Conservation (phyloP, 92 coral and sea anemone species). For the Porites rus region DNA sequence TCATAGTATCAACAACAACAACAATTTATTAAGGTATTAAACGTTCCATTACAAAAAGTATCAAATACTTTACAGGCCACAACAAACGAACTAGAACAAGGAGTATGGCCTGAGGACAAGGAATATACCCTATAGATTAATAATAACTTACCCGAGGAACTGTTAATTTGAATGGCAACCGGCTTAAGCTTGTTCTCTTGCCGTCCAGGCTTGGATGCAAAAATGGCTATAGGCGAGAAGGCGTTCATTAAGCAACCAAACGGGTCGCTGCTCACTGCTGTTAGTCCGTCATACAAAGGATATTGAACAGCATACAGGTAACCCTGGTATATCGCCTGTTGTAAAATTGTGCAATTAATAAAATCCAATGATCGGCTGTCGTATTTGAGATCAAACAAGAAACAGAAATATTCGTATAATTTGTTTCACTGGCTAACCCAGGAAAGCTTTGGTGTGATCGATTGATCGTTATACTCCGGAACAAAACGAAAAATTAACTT, state of each 20-base stretch:
- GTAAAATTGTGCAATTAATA: not conserved
- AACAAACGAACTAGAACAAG: not conserved
- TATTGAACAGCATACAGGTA: slow-evolving; percentile 74
- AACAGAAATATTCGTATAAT: too few relatives aligned
- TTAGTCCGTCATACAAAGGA: slow-evolving; percentile 70
- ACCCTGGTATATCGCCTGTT: slow-evolving; percentile 77
- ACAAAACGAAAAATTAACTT: too few relatives aligned
- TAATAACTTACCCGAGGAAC: slow-evolving; percentile 58
- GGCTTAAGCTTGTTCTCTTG: slow-evolving; percentile 69
- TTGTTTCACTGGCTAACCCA: not conserved
- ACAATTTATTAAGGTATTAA: too few relatives aligned
- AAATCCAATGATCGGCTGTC: not conserved
- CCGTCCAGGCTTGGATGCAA: slow-evolving; percentile 80
- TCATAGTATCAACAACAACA: too few relatives aligned
- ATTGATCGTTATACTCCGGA: too few relatives aligned
- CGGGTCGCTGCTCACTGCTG: slow-evolving; percentile 3
- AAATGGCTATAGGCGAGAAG: slow-evolving; percentile 78
- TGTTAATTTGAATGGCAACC: slow-evolving; percentile 88
- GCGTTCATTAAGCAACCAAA: slow-evolving; percentile 69
- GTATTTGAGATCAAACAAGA: too few relatives aligned
- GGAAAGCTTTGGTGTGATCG: not conserved
- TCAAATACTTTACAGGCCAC: too few relatives aligned
- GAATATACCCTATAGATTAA: not conserved
- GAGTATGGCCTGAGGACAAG: not conserved
- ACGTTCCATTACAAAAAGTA: too few relatives aligned